Percentiles rank a stretch among this genome's conserved stretches.
These are phyloP conservation scores for Caloenas nicobarica DNA, from an alignment of 2,113 vertebrate species.

Conservation along the genomic window DNA sequence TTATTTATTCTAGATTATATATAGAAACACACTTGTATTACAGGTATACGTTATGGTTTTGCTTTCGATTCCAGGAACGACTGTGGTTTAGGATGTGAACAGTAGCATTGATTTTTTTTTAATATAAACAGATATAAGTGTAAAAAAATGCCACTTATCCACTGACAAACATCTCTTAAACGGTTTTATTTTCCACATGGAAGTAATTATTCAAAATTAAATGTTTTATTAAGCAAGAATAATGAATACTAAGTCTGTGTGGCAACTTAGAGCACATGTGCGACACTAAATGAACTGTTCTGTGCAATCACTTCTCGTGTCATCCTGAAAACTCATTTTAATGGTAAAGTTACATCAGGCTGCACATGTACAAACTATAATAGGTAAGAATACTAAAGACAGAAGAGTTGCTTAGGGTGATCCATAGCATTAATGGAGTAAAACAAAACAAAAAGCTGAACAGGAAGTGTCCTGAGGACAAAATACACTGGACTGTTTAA, in stretches of 20 bases:
- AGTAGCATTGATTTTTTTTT: not conserved
- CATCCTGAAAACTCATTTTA: not conserved
- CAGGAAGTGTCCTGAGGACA: not conserved
- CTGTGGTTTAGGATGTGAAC: not conserved
- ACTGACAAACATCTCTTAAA: not conserved
- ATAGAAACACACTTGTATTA: conserved; percentile 13
- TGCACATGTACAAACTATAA: not conserved
- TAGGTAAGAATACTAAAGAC: not conserved
- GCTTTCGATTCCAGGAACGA: not conserved
- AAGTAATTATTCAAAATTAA: not conserved
- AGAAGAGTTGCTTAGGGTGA: not conserved
- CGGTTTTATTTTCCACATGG: not conserved
- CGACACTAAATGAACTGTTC: not conserved
- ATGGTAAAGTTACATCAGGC: not conserved
- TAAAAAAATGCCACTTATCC: not conserved
- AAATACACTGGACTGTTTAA: not conserved
- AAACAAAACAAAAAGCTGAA: not conserved
- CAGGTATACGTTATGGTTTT: not conserved
- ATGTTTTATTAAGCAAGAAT: not conserved
- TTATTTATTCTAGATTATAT: conserved; percentile 30
- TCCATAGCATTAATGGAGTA: not conserved
- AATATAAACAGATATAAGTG: not conserved
- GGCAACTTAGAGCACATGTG: not conserved
- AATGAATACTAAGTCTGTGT: not conserved
- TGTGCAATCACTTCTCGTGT: not conserved